These are phyloP conservation scores for Corythaeola cristata DNA, from an alignment of 2,113 vertebrate genomes.

Conservation along the genomic window DNA sequence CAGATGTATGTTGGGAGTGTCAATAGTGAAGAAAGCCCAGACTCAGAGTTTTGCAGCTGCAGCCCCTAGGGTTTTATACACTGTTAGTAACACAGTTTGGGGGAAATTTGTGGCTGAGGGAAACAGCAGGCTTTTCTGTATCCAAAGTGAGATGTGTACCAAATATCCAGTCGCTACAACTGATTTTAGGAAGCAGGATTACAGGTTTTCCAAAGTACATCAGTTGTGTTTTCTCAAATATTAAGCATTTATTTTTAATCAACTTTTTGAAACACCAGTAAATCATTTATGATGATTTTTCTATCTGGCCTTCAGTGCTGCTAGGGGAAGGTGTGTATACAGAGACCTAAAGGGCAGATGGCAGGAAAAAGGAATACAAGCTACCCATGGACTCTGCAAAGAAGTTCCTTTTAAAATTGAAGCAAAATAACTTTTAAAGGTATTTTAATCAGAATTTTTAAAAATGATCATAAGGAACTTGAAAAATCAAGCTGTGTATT, in stretches of 20 bases:
- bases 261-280: not conserved
- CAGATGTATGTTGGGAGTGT: not conserved
- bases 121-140: not conserved
- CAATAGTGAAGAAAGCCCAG: not conserved
- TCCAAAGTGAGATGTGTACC: not conserved
- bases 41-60: not conserved
- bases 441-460: not conserved
- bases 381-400: not conserved
- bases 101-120: not conserved
- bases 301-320: not conserved
- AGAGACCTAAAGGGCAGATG: not conserved
- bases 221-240: not conserved
- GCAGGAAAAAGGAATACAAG: not conserved
- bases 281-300: not conserved
- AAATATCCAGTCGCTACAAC: not conserved
- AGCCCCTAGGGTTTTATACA: not conserved
- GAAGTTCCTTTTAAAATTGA: slow-evolving; percentile 18
- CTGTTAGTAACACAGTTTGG: not conserved
- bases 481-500: not conserved
- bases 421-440: not conserved
- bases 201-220: not conserved
- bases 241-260: not conserved
- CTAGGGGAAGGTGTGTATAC: not conserved
- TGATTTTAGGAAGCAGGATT: not conserved
- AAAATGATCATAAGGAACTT: not conserved